phyloP scores from a whole-genome alignment of 2,113 vertebrate genomes.

The Hippocampus guttulatus region DNA sequence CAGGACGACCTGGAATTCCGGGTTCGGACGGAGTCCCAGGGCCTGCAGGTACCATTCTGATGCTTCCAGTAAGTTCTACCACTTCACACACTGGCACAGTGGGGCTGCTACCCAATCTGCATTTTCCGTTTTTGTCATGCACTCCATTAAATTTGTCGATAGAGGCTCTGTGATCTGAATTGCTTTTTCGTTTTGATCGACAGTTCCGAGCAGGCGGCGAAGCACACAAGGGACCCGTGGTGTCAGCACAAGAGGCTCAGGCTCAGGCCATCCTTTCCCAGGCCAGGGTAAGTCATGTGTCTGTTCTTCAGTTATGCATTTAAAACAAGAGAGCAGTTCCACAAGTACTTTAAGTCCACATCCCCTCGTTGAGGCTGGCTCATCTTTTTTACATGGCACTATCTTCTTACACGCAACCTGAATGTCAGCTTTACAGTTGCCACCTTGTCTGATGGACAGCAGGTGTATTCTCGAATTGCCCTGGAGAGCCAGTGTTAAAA shows the following conservation, averaged over 20 bases:
- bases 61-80: conserved; percentile 86
- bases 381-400: too few species aligned
- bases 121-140: conserved; percentile 23
- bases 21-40: conserved; percentile 93
- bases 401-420: too few species aligned
- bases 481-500: background rate
- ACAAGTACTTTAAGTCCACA: too few species aligned
- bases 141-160: background rate
- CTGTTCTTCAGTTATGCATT: background rate
- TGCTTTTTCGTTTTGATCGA: conserved; percentile 32
- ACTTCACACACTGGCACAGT: conserved; percentile 3
- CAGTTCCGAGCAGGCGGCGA: conserved; percentile 95
- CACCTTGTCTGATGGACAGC: too few species aligned
- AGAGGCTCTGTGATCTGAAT: conserved; percentile 23
- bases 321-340: background rate
- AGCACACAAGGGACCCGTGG: conserved; percentile 85
- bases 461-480: too few species aligned
- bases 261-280: conserved; percentile 96
- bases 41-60: conserved; percentile 91
- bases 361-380: too few species aligned
- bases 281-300: conserved; percentile 78
- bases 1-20: conserved; percentile 90
- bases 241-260: conserved; percentile 93
- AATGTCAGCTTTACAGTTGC: too few species aligned
- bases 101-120: conserved; percentile 9